Evolutionary conservation across 2,888 invertebrate genomes (phyloP), one percentile per base, ranked within the genome.

Genomic region (Philhelius pedissequus): DNA sequence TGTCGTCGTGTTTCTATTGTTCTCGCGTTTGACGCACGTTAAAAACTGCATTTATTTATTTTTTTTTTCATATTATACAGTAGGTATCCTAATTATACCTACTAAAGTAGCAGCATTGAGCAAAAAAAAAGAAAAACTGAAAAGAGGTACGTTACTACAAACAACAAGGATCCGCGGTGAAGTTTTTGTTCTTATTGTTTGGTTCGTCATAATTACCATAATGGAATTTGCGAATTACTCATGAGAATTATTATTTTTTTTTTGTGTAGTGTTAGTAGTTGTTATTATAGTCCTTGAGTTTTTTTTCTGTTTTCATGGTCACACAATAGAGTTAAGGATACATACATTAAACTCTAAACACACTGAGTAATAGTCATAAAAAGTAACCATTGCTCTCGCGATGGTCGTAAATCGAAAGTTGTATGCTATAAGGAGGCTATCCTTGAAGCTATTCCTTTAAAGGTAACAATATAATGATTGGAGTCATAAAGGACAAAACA

Each of bases 211-310:
- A 84, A 84, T 84, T 79, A 84, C 79, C 83, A 70, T 84, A 84
- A 79, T 84, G 83, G 83, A 84, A 84, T 84, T 71, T 75, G 83
- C 70, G 83, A 84, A 79, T 75, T 84, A 79, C 79, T 84, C 75
- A 75, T 75, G 70, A 84, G 77, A 71, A 66, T 58, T 74, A 64
- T 64, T 64, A 64, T 64, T 64, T 64, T 50, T 30, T 20, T 40
- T 58, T 58, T 38, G 0, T 13, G 0, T 27, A 27, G 15, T 60
- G n/a, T 22, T 22, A n/a, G 50, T 18, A 20, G 7, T n/a, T 48
- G 50, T 22, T 38, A n/a, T n/a, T n/a, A n/a, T n/a, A 62, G 75
- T 75, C 79, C 83, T 79, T 75, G 79, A 50, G 64, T 75, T 22
- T 40, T 18, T 30, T 74, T 74, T 64, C 58, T 20, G 45, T 35